phyloP scores from a whole-genome alignment of 2,888 invertebrate species.

The Spodoptera picta region DNA sequence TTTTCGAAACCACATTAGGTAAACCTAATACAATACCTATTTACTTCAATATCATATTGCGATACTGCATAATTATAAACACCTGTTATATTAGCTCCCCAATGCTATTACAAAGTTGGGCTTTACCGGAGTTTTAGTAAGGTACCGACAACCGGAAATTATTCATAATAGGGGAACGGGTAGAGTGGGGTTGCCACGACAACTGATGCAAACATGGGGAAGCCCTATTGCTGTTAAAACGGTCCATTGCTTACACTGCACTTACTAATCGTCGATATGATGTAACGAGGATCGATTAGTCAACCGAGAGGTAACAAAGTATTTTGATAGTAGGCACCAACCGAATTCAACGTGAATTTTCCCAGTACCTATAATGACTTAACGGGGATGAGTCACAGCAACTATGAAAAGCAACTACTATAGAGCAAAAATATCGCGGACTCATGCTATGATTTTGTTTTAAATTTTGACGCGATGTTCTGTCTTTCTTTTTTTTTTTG shows the following conservation, averaged over 20 bases:
- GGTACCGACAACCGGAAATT: conserved; percentile 81
- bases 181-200: conserved; percentile 77
- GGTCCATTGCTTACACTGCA: conserved; percentile 39
- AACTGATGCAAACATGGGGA: conserved; percentile 82
- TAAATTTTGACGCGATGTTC: too few relatives aligned
- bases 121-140: conserved; percentile 46
- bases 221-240: conserved; percentile 63
- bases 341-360: conserved; percentile 6
- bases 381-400: conserved; percentile 31
- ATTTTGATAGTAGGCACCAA: conserved; percentile 18
- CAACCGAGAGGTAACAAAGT: conserved; percentile 36
- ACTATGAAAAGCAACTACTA: too few relatives aligned
- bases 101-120: conserved; percentile 54
- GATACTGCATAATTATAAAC: conserved; percentile 17
- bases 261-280: conserved; percentile 51
- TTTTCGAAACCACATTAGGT: conserved; percentile 19
- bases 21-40: background rate
- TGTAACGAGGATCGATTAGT: conserved; percentile 60
- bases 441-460: conserved; percentile 8
- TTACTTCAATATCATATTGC: conserved; percentile 12
- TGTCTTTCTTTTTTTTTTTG: too few relatives aligned
- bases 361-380: conserved; percentile 24
- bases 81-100: conserved; percentile 35
- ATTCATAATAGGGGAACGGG: conserved; percentile 64
- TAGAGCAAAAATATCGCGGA: conserved; percentile 17